A percentile compares a stretch with the other conserved stretches of the same genome.
Conservation (phyloP, 37 sponge, comb jelly and placozoan genomes). For the Mnemiopsis leidyi region DNA sequence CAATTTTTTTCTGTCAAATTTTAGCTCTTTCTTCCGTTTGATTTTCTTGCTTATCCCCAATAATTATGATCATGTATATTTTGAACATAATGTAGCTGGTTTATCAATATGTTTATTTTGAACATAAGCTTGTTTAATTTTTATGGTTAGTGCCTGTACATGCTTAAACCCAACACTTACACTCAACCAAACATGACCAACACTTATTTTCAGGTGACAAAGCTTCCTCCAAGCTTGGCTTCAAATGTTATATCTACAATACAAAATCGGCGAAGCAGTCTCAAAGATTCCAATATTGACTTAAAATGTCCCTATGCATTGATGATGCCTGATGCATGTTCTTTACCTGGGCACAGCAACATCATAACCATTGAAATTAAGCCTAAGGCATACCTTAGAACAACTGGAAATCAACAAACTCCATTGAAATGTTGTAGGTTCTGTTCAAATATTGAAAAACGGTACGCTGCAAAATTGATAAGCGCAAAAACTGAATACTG, state of each 20-base stretch:
- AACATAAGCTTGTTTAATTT: no score
- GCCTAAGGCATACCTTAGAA: slow-evolving; percentile 19
- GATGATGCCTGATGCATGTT: slow-evolving; percentile 57
- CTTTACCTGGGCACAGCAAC: not conserved
- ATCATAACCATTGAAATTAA: slow-evolving; percentile 34
- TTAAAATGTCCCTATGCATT: slow-evolving; percentile 25
- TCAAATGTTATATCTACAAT: not conserved
- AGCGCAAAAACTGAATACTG: not conserved
- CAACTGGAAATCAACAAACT: not conserved
- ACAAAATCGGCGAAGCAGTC: not conserved
- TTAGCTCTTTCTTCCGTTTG: no score
- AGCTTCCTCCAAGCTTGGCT: not conserved
- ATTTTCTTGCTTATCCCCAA: no score
- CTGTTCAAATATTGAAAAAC: slow-evolving; percentile 50
- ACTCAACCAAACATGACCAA: not conserved
- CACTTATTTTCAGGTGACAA: not conserved
- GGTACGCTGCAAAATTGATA: not conserved
- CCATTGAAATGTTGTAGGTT: slow-evolving; percentile 28
- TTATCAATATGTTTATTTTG: no score
- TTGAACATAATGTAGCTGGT: no score
- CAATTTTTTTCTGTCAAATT: no score
- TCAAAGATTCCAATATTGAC: slow-evolving; percentile 16
- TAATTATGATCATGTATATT: no score
- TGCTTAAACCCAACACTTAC: no score
- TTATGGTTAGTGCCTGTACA: no score